A percentile compares a stretch with the other conserved stretches of the same genome.
phyloP scores from a whole-genome alignment of 2,797 vertebrate species.

The Cetoscarus ocellatus region DNA sequence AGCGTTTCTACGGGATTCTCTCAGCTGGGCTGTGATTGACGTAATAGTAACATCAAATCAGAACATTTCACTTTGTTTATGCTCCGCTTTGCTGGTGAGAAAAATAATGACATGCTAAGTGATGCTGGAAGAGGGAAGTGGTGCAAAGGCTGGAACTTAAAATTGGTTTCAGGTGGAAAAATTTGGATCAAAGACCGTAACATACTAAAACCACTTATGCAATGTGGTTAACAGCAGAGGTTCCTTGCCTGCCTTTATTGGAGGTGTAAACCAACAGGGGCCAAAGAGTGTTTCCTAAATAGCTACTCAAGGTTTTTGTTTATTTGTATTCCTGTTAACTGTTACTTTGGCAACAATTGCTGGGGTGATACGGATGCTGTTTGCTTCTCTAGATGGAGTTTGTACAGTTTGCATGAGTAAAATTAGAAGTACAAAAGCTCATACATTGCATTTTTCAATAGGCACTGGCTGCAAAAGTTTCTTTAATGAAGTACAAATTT shows the following conservation, averaged over 20 bases:
- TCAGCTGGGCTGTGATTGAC: not conserved
- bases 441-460: not conserved
- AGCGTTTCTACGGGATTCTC: conserved; percentile 10
- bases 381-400: not conserved
- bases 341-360: not conserved
- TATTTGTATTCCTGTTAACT: not conserved
- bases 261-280: not conserved
- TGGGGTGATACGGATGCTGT: not conserved
- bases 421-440: too few relatives aligned
- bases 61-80: not conserved
- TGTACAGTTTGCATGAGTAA: not conserved
- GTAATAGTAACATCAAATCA: not conserved
- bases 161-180: not conserved
- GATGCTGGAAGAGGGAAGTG: conserved; percentile 4
- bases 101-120: not conserved
- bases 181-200: not conserved
- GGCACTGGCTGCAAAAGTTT: not conserved
- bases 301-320: not conserved
- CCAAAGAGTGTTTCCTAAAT: not conserved
- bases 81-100: not conserved
- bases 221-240: not conserved
- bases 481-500: not conserved
- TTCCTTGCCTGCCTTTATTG: not conserved
- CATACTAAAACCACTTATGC: not conserved
- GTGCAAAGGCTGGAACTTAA: not conserved